Percentiles rank a stretch among this genome's conserved stretches.
Conservation (phyloP, 1,140 invertebrate species). For the Phortica variegata region DNA sequence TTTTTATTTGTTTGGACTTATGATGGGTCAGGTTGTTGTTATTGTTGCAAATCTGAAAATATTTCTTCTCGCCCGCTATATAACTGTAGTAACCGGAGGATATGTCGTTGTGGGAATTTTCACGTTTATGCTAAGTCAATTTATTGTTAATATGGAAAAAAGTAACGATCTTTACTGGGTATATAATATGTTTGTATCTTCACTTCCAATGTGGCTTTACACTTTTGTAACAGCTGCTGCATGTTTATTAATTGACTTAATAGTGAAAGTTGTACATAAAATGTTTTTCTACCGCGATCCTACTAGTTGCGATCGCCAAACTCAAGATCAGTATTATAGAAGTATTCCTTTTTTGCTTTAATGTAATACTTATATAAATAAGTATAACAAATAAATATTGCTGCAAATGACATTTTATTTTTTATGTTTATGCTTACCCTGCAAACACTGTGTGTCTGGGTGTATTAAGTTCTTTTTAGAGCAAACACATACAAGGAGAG, state of each 20-base stretch:
- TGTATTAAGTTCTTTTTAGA: no score
- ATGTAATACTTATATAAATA: no score
- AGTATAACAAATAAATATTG: no score
- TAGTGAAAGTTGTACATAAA: constrained; percentile 26
- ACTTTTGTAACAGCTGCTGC: constrained; percentile 61
- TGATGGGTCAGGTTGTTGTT: constrained; percentile 59
- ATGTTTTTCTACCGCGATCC: no score
- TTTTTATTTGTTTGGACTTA: constrained; percentile 58
- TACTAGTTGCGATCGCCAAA: no score
- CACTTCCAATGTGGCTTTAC: constrained; percentile 64
- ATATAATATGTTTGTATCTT: constrained; percentile 62
- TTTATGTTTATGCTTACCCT: no score
- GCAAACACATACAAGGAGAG: no score
- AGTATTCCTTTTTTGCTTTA: no score
- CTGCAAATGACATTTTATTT: no score
- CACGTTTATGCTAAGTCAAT: constrained; percentile 61
- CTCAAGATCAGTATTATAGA: no score
- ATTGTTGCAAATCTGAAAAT: constrained; percentile 62
- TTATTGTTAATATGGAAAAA: constrained; percentile 62
- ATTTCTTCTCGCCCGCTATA: constrained; percentile 65
- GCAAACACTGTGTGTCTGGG: no score
- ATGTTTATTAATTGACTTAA: constrained; percentile 63
- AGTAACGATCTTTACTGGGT: constrained; percentile 64
- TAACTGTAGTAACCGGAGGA: constrained; percentile 62
- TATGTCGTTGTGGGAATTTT: constrained; percentile 63